Evolutionary conservation across 2,113 vertebrate genomes (phyloP).

Genomic region (Otolemur garnettii): DNA sequence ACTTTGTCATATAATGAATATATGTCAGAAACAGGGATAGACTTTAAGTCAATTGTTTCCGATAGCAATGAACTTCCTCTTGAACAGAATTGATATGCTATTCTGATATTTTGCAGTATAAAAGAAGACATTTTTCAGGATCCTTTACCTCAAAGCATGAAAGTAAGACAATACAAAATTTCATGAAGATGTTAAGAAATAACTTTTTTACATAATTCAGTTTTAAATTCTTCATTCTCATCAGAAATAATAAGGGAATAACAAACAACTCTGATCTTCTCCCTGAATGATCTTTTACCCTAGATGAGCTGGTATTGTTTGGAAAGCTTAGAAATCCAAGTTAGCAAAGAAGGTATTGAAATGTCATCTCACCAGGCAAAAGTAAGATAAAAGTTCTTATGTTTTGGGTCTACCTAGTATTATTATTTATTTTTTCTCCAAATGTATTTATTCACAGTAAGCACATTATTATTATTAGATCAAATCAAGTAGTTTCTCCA

Average conservation of each 20-base stretch:
- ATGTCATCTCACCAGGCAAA: neutral
- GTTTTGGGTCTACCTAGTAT: neutral
- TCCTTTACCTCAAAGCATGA: neutral
- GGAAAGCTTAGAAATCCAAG: neutral
- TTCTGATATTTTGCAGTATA: neutral
- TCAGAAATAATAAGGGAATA: neutral
- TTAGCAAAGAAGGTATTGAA: neutral
- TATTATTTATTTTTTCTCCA: neutral
- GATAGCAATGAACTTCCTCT: neutral
- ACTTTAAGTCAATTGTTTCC: neutral
- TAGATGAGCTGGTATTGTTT: neutral
- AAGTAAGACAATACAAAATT: neutral
- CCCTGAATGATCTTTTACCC: neutral
- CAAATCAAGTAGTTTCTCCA: neutral
- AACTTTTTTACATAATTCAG: slow-evolving; percentile 1
- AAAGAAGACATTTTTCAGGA: neutral
- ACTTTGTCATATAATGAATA: neutral
- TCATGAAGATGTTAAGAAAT: neutral
- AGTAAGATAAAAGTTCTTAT: neutral
- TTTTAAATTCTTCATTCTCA: neutral
- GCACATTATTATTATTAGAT: neutral
- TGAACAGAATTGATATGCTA: neutral
- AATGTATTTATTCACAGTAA: neutral
- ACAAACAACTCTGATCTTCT: neutral
- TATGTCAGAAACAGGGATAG: neutral